Percentiles rank a stretch among this genome's conserved stretches.
These are phyloP conservation scores for Oxygymnocypris stewartii DNA, from an alignment of 2,113 vertebrate genomes.

Conservation along the genomic window DNA sequence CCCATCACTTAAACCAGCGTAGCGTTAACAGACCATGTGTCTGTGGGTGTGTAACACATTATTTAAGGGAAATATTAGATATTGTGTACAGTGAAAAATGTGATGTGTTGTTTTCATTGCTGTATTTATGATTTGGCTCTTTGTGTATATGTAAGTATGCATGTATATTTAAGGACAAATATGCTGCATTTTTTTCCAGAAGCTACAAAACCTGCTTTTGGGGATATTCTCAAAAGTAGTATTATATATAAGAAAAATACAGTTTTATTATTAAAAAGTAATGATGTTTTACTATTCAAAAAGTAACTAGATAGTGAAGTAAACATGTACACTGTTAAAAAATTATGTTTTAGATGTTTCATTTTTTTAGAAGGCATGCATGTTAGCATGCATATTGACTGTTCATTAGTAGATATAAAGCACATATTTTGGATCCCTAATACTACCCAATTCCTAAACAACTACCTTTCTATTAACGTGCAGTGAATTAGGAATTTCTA, in stretches of 20 bases:
- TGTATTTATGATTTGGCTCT: conserved; percentile 12
- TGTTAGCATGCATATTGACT: too few species aligned
- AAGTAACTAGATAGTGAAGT: background rate
- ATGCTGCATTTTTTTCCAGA: background rate
- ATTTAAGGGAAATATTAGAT: background rate
- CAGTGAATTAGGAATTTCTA: too few species aligned
- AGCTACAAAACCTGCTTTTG: background rate
- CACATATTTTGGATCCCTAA: too few species aligned
- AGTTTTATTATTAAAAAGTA: background rate
- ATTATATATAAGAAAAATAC: background rate
- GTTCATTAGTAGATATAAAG: too few species aligned
- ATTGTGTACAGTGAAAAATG: background rate
- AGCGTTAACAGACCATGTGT: conserved; percentile 18
- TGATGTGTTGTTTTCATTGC: background rate
- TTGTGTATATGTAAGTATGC: conserved; percentile 20
- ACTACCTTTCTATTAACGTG: too few species aligned
- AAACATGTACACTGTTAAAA: background rate
- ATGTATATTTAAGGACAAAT: background rate
- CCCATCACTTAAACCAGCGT: background rate
- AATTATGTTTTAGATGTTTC: too few species aligned
- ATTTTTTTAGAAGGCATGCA: too few species aligned
- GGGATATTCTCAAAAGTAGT: background rate
- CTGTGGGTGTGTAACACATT: conserved; percentile 17
- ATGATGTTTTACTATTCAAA: background rate
- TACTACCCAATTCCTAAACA: too few species aligned